Conservation (phyloP, 2,888 invertebrate genomes). For the Boloria euphrosyne region DNA sequence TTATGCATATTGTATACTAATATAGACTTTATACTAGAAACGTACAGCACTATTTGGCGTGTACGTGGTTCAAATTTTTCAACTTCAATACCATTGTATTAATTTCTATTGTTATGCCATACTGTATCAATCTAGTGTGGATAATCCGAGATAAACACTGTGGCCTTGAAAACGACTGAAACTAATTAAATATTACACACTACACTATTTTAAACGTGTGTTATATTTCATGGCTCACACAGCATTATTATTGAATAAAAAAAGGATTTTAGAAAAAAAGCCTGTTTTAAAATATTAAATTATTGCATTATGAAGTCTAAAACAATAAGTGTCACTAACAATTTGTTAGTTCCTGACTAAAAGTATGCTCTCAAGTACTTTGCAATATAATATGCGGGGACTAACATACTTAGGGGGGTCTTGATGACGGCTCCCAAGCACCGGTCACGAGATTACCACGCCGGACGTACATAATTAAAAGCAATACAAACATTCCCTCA, state of each 20-base stretch:
- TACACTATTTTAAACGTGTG: slow-evolving; percentile 18
- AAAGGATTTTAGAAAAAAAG: background rate
- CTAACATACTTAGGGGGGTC: no score
- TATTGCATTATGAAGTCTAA: background rate
- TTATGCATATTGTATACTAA: slow-evolving; percentile 20
- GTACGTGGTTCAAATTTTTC: slow-evolving; percentile 4
- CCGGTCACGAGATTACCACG: no score
- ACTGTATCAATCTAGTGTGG: slow-evolving; percentile 43
- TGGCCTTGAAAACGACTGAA: slow-evolving; percentile 53
- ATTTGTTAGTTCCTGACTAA: no score
- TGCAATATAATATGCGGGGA: no score
- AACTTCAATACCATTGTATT: slow-evolving; percentile 38
- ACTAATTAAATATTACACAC: slow-evolving; percentile 44
- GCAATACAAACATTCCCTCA: background rate
- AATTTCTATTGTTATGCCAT: slow-evolving; percentile 39
- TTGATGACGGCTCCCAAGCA: no score
- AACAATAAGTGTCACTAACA: background rate
- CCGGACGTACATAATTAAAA: no score
- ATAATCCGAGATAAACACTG: slow-evolving; percentile 68
- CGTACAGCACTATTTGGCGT: slow-evolving; percentile 21
- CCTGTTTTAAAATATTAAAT: background rate
- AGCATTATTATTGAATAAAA: slow-evolving; percentile 5
- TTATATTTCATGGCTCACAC: slow-evolving; percentile 11
- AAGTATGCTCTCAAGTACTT: no score
- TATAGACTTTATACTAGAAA: slow-evolving; percentile 31